Evolutionary conservation across 2,888 invertebrate species (phyloP), one percentile per base, ranked within the genome.

Genomic region (Machimus rusticus): DNA sequence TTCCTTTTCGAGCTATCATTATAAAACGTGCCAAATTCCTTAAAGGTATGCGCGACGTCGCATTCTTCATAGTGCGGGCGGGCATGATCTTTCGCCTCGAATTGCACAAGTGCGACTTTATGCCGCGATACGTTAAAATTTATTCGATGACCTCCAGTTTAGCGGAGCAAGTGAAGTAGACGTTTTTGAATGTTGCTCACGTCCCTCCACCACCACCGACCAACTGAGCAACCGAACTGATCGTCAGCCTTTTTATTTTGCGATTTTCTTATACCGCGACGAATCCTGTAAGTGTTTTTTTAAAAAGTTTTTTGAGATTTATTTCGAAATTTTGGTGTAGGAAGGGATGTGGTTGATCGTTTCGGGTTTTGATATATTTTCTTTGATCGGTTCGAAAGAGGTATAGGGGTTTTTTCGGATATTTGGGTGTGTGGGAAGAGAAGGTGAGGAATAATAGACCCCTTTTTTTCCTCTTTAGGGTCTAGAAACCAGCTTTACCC

Each of bases 121-220:
- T 2, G 12, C 76, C 39, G 31, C 77, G 16, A 77, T 77, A n/a
- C 77, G 37, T 37, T 28, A 77, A 77, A 55, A 81, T 34, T 34
- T 81, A 81, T 55, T 81, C 82, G 37, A 34, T 82, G 82, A 82
- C 82, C 82, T 82, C 57, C 82, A n/a, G 34, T 57, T 57, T 66
- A 57, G 82, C 82, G 14, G 37, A n/a, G 46, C 31, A 55, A 28
- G 74, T 31, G 39, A 76, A 76, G 39, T 76, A 37, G 57, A 82
- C 28, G 57, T 66, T 82, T 82, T 82, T 82, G 34, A 82, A 57
- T 82, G 55, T 57, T 57, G 34, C 19, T 82, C 57, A 82, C 57
- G 57, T 37, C 55, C 66, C 43, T 28, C 81, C 34, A 28, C 39
- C 79, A 14, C 78, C 23, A 28, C 5, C 51, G 12, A 14, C 46